A percentile compares a stretch with the other conserved stretches of the same genome.
phyloP scores from a whole-genome alignment of 2,113 vertebrate genomes.

The Bubo scandiacus region DNA sequence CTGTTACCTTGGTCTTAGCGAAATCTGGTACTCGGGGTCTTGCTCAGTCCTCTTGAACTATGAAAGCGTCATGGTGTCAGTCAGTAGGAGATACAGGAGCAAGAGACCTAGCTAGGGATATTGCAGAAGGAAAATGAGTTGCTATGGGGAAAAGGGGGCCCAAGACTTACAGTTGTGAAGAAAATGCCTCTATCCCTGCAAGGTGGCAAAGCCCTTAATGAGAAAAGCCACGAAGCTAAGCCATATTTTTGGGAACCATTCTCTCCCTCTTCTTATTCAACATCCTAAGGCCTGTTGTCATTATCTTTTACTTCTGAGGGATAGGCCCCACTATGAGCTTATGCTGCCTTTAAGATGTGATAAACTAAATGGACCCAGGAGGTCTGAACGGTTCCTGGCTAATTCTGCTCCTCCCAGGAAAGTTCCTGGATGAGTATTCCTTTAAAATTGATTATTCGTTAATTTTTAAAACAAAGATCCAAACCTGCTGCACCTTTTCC shows the following conservation, averaged over 20 bases:
- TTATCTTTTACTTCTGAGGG: background rate
- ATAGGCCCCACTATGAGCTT: background rate
- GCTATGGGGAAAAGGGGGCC: background rate
- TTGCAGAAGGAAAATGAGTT: background rate
- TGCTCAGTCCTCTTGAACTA: background rate
- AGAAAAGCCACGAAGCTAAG: background rate
- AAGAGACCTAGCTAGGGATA: background rate
- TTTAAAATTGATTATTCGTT: background rate
- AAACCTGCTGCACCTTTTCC: background rate
- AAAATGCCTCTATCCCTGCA: background rate
- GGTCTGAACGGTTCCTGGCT: background rate
- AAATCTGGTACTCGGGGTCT: background rate
- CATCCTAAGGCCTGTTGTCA: background rate
- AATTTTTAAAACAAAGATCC: background rate
- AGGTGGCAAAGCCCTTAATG: background rate
- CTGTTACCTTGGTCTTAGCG: too few species aligned
- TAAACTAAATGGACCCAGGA: background rate
- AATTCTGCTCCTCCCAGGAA: background rate
- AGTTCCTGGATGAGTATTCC: background rate
- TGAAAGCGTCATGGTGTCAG: background rate
- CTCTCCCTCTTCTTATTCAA: background rate
- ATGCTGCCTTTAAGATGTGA: fast-evolving
- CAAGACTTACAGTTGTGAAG: background rate
- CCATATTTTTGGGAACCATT: background rate
- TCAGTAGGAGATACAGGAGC: background rate